These are phyloP conservation scores for Doryteuthis pealeii DNA, from an alignment of 1,140 invertebrate species.

Conservation along the genomic window DNA sequence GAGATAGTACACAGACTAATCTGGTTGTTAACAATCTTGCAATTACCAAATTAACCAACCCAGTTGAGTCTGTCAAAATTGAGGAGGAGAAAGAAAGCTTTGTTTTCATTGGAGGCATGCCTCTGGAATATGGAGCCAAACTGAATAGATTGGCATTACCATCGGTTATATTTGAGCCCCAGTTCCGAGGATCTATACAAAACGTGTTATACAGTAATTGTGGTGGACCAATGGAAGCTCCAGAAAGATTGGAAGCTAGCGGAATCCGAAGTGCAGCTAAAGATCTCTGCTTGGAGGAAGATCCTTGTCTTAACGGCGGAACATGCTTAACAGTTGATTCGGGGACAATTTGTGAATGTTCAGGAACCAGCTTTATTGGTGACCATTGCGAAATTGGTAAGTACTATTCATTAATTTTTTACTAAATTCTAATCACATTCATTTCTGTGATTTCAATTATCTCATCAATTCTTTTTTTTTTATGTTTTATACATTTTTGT, in stretches of 20 bases:
- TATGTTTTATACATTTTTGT: neutral
- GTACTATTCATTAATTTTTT: constrained; percentile 20
- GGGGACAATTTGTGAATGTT: constrained; percentile 90
- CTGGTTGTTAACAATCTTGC: constrained; percentile 55
- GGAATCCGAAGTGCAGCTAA: constrained; percentile 67
- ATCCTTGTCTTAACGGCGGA: constrained; percentile 90
- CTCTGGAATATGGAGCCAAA: constrained; percentile 60
- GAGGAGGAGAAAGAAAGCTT: constrained; percentile 58
- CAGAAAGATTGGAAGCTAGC: constrained; percentile 31
- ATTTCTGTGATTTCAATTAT: too few relatives aligned
- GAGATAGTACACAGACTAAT: constrained; percentile 35
- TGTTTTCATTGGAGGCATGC: constrained; percentile 51
- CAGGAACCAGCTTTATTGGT: constrained; percentile 86
- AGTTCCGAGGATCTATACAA: constrained; percentile 43
- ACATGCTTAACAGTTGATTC: constrained; percentile 92
- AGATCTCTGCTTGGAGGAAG: constrained; percentile 81
- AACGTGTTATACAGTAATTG: constrained; percentile 51
- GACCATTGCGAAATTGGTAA: constrained; percentile 91
- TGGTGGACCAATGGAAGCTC: constrained; percentile 32
- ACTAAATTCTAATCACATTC: too few relatives aligned
- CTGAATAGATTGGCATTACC: constrained; percentile 36
- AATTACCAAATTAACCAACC: constrained; percentile 16
- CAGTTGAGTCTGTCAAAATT: constrained; percentile 32
- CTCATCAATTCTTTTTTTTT: neutral
- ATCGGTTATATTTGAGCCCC: constrained; percentile 41